Evolutionary conservation across 1,140 invertebrate species (phyloP).

Genomic region (Maconellicoccus hirsutus): DNA sequence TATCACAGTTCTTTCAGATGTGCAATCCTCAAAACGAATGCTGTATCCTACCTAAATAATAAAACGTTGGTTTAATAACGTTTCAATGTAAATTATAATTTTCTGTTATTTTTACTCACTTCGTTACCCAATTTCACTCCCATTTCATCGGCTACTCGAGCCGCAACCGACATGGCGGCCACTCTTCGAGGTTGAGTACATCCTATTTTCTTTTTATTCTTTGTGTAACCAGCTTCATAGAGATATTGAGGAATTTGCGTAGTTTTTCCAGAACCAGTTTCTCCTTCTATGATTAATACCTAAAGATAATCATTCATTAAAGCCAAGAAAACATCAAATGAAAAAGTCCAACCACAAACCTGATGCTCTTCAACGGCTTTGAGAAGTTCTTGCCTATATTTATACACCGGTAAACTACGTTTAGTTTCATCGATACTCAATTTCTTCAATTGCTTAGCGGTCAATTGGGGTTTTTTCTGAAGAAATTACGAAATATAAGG

Average conservation of each 20-base stretch:
- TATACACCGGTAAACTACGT: constrained; percentile 86
- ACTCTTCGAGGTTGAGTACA: constrained; percentile 52
- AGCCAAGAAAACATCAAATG: not conserved
- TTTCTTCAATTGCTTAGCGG: constrained; percentile 60
- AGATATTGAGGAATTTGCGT: constrained; percentile 98
- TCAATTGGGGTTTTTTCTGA: constrained; percentile 42
- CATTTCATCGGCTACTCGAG: constrained; percentile 60
- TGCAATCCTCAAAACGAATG: constrained; percentile 70
- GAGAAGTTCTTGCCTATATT: constrained; percentile 80
- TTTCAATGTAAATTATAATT: not conserved
- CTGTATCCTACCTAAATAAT: constrained; percentile 56
- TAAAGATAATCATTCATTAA: constrained; percentile 27
- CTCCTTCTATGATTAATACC: constrained; percentile 92
- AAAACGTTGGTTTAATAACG: constrained; percentile 12
- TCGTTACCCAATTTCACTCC: constrained; percentile 54
- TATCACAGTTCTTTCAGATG: constrained; percentile 60
- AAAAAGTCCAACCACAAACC: constrained; percentile 37
- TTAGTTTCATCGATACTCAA: constrained; percentile 84
- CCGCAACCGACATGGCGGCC: constrained; percentile 68
- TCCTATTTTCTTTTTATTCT: constrained; percentile 66
- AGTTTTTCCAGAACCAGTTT: constrained; percentile 96
- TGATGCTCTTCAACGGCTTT: constrained; percentile 80
- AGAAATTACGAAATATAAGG: constrained; percentile 14
- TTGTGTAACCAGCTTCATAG: constrained; percentile 77
- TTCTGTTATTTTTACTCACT: constrained; percentile 35